Percentiles rank a stretch among this genome's conserved stretches.
phyloP scores from a whole-genome alignment of 2,113 vertebrate species.

The Equus quagga region DNA sequence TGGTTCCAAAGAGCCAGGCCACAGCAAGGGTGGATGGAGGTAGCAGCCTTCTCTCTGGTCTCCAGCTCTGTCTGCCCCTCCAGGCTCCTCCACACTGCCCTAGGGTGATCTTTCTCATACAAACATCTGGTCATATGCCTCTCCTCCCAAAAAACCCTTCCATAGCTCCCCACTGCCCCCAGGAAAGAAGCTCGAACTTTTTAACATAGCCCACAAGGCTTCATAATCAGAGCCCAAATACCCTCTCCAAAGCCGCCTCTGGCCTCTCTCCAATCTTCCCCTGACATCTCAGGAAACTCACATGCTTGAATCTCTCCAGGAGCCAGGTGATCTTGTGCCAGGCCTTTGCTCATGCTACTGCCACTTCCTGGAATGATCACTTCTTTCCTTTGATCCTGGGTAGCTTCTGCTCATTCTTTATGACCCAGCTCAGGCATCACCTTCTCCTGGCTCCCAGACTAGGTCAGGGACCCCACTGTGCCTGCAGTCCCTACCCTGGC shows the following conservation, averaged over 20 bases:
- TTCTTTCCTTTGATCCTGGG: background rate
- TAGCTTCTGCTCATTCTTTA: background rate
- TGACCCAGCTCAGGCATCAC: background rate
- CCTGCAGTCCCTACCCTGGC: background rate
- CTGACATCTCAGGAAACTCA: background rate
- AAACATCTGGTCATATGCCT: background rate
- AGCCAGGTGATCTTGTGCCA: background rate
- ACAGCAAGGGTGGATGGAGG: background rate
- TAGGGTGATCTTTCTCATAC: background rate
- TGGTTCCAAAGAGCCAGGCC: background rate
- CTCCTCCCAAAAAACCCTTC: background rate
- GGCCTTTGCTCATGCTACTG: background rate
- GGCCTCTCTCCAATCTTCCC: background rate
- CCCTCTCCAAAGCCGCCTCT: background rate
- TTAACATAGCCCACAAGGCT: background rate
- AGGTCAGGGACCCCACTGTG: background rate
- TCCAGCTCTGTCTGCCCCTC: background rate
- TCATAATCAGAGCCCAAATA: background rate
- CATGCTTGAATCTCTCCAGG: background rate
- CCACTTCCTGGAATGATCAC: background rate
- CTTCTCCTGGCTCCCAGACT: background rate
- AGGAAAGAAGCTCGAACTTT: background rate
- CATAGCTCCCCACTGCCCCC: background rate
- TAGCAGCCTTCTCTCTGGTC: background rate
- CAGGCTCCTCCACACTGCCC: background rate